A percentile compares a stretch with the other conserved stretches of the same genome.
Conservation (phyloP, 2,113 vertebrate genomes). For the Diadophis punctatus region DNA sequence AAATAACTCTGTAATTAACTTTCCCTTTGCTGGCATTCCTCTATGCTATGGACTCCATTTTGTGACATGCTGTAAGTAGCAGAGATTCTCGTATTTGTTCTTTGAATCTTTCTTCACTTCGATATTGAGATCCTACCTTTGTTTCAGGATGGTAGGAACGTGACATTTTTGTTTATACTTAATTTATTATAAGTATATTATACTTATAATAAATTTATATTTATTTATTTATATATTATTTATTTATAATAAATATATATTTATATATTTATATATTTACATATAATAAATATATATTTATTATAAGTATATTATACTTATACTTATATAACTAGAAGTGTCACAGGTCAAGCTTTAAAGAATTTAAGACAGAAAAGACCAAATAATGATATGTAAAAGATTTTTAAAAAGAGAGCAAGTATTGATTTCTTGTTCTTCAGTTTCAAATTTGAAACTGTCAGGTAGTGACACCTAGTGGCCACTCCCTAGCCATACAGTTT, state of each 20-base stretch:
- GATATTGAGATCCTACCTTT: background rate
- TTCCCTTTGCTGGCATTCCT: background rate
- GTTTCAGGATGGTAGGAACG: background rate
- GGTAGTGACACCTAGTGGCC: constrained; percentile 40
- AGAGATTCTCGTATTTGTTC: background rate
- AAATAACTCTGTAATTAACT: background rate
- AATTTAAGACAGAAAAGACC: background rate
- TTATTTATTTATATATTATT: too few species aligned
- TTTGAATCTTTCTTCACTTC: background rate
- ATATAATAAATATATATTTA: too few species aligned
- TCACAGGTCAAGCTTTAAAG: background rate
- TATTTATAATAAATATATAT: too few species aligned
- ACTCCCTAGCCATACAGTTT: constrained; percentile 45
- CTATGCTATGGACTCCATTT: background rate
- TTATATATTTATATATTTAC: too few species aligned
- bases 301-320: too few species aligned
- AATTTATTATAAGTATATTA: too few species aligned
- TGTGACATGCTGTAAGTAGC: background rate
- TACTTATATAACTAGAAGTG: background rate
- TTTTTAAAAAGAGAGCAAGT: background rate
- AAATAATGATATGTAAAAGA: background rate
- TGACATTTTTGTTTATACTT: background rate
- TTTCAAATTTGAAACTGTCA: constrained; percentile 10
- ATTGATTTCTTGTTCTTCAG: background rate
- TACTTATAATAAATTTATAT: too few species aligned